Base-by-base conservation (phyloP, 1,140 invertebrate species). In the Eumaeus atala region DNA sequence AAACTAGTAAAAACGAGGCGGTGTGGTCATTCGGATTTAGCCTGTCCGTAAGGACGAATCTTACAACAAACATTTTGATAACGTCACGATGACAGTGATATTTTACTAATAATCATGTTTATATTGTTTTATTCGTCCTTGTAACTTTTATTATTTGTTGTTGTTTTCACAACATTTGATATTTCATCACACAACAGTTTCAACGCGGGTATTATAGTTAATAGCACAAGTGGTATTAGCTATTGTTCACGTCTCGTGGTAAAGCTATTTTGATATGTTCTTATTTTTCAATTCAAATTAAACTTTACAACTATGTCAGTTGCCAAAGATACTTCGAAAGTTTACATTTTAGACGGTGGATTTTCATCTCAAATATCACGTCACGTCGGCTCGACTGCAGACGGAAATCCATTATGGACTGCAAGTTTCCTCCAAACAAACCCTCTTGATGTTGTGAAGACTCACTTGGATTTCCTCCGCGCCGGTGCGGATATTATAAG, bases 401-500 rank as follows among this genome's bases (percentile, higher is more conserved):
- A 93, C 68, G 92, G 91, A 0, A 91, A 94, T 75, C 94, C 95
- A 0, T 71, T 97, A 14, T 97, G 95, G 95, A 94, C 92, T 38
- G 91, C 94, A 0, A 84, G 92, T 44, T 93, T 95, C 61, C 85
- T 96, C 18, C 84, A 89, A 38, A 91, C 90, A 0, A 83, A 95
- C 70, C 92, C 92, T 0, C 83, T 92, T 11, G 92, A 92, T 0
- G 90, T 96, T 44, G 84, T 92, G n/a, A 82, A 91, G 56, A 92
- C 93, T 0, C 95, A 96, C 82, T 79, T 94, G 57, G 93, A 94
- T 78, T 96, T 93, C 70, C 73, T 95, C 2, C 87, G 77, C 62
- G 94, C 93, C 57, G 96, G 96, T 2, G 91, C 95, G 3, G 92
- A 97, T 64, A 87, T 97, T 1, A 93, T 97, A 34, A 90, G 92